Conservation (phyloP, 2,797 vertebrate genomes). For the Acridotheres tristis region DNA sequence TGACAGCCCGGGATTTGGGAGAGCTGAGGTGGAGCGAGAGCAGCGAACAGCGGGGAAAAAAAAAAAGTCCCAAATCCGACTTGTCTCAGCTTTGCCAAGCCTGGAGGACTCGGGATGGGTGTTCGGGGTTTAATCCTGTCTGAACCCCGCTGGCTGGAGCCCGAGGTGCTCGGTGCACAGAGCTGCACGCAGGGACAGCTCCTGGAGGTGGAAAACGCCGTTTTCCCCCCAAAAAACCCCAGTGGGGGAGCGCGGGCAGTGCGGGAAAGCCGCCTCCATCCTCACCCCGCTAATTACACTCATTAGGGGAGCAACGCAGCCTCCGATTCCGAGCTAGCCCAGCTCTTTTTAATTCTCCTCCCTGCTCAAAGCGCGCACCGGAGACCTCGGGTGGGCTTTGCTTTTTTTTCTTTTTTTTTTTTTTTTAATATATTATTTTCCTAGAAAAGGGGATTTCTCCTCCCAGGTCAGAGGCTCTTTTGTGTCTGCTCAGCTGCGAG, state of each 20-base stretch:
- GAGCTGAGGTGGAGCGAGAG: background rate
- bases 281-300: conserved; percentile 8
- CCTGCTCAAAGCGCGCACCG: background rate
- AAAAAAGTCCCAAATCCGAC: background rate
- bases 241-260: background rate
- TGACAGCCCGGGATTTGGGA: conserved; percentile 26
- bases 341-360: conserved; percentile 14
- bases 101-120: background rate
- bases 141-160: background rate
- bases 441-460: background rate
- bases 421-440: too few species aligned
- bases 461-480: conserved; percentile 51
- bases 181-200: background rate
- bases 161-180: background rate
- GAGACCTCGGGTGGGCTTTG: background rate
- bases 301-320: background rate
- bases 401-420: too few species aligned
- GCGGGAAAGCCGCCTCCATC: background rate
- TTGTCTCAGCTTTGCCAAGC: background rate
- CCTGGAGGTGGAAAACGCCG: background rate
- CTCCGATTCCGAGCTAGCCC: background rate
- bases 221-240: background rate
- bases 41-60: background rate
- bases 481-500: conserved; percentile 45
- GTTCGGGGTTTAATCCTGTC: background rate